phyloP scores from a whole-genome alignment of 1,140 invertebrate genomes.

The Heliconius congener region DNA sequence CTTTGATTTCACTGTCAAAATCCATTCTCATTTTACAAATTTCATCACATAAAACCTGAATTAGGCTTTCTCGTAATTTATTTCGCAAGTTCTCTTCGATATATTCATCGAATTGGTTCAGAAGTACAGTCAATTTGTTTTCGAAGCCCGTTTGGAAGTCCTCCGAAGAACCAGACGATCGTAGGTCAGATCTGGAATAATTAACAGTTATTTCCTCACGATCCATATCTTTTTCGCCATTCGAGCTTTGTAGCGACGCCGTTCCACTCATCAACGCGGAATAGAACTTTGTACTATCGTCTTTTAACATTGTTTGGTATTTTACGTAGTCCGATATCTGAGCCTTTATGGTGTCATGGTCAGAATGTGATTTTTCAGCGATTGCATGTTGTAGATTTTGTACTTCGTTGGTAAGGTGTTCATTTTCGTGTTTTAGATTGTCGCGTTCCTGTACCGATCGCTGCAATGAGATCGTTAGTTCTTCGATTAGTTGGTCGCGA shows the following conservation, averaged over 20 bases:
- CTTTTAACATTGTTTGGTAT: constrained; percentile 73
- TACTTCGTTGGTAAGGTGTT: constrained; percentile 84
- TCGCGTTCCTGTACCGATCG: constrained; percentile 82
- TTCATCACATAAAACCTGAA: constrained; percentile 78
- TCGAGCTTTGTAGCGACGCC: constrained; percentile 62
- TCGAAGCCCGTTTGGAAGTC: constrained; percentile 68
- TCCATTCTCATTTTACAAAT: constrained; percentile 74
- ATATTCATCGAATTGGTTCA: constrained; percentile 71
- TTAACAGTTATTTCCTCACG: constrained; percentile 71
- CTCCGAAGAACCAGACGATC: constrained; percentile 60
- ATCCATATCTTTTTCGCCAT: constrained; percentile 73
- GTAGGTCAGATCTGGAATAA: constrained; percentile 68
- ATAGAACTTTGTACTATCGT: constrained; percentile 71
- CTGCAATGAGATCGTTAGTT: constrained; percentile 83
- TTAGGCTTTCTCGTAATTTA: constrained; percentile 79
- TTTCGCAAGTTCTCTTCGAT: constrained; percentile 70
- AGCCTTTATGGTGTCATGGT: constrained; percentile 75
- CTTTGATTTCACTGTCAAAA: constrained; percentile 75
- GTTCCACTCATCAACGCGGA: constrained; percentile 66
- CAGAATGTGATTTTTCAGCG: constrained; percentile 77
- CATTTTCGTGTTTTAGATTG: constrained; percentile 83
- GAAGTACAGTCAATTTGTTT: constrained; percentile 61
- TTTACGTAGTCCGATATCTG: constrained; percentile 74
- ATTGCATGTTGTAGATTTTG: constrained; percentile 82
- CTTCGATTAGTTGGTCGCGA: constrained; percentile 83